Percentiles rank a stretch among this genome's conserved stretches.
Conservation (phyloP, 2,113 vertebrate species). For the Mormyrus lacerda region DNA sequence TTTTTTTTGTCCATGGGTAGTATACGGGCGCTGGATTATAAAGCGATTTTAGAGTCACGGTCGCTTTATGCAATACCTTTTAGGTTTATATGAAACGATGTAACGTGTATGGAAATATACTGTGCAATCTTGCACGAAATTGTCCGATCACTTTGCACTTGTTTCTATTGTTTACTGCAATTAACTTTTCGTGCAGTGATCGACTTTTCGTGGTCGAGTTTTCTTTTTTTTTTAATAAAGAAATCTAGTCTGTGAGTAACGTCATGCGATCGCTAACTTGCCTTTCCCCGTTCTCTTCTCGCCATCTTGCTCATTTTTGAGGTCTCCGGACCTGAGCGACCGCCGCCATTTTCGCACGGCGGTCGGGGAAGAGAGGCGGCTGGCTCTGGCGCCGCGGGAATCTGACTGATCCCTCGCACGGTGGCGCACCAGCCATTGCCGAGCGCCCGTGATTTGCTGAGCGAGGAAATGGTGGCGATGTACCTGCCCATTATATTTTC, state of each 20-base stretch:
- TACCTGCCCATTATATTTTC: background rate
- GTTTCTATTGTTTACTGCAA: background rate
- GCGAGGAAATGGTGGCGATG: background rate
- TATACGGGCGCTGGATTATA: background rate
- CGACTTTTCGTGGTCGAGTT: background rate
- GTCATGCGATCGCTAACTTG: background rate
- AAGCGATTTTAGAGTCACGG: background rate
- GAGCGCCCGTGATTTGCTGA: background rate
- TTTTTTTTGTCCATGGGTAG: background rate
- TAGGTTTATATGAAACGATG: background rate
- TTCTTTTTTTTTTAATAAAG: background rate
- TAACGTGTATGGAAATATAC: background rate
- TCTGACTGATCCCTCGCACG: background rate
- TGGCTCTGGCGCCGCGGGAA: background rate
- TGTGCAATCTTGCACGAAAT: background rate
- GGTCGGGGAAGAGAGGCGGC: background rate
- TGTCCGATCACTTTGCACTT: background rate
- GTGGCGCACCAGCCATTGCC: background rate
- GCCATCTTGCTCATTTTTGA: conserved; percentile 4
- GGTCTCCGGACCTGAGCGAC: background rate
- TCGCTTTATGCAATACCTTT: background rate
- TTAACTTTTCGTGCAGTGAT: background rate
- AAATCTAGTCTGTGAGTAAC: background rate
- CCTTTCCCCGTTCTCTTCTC: background rate
- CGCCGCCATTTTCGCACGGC: conserved; percentile 17